Evolutionary conservation across 2,888 invertebrate species (phyloP).

Genomic region (Tethea ocularis): DNA sequence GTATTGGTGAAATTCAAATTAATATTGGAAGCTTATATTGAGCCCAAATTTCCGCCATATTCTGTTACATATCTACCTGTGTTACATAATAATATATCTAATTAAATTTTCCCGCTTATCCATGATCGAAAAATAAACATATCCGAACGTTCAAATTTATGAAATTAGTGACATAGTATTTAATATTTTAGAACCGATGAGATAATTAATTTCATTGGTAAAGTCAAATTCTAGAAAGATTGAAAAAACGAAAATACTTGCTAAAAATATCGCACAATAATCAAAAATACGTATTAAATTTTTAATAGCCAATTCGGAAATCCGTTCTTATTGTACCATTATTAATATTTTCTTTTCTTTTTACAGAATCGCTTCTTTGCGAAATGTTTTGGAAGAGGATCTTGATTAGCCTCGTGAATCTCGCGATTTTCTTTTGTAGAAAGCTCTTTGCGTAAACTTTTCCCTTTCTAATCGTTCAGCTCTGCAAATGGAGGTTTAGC

Average conservation of each 20-base stretch:
- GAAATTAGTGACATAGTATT: no score
- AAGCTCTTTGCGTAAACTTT: slow-evolving; percentile 32
- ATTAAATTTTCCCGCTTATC: no score
- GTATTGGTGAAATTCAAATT: no score
- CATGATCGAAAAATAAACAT: no score
- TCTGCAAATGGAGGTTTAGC: slow-evolving; percentile 25
- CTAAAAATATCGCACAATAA: background rate
- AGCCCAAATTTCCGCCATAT: no score
- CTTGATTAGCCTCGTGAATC: slow-evolving; percentile 48
- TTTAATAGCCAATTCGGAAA: slow-evolving; percentile 31
- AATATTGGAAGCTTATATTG: no score
- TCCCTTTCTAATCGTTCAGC: slow-evolving; percentile 33
- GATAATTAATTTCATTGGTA: background rate
- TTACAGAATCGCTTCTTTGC: slow-evolving; percentile 34
- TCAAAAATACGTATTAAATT: slow-evolving; percentile 24
- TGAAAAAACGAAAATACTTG: background rate
- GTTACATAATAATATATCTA: no score
- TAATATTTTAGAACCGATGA: no score
- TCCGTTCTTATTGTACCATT: slow-evolving; percentile 35
- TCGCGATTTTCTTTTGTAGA: slow-evolving; percentile 46
- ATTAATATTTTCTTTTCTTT: slow-evolving; percentile 45
- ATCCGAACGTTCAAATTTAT: no score
- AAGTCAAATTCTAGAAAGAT: background rate
- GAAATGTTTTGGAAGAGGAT: slow-evolving; percentile 50
- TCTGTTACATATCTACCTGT: no score